Base-by-base conservation (phyloP, 2,113 vertebrate species). In the Calypte anna region DNA sequence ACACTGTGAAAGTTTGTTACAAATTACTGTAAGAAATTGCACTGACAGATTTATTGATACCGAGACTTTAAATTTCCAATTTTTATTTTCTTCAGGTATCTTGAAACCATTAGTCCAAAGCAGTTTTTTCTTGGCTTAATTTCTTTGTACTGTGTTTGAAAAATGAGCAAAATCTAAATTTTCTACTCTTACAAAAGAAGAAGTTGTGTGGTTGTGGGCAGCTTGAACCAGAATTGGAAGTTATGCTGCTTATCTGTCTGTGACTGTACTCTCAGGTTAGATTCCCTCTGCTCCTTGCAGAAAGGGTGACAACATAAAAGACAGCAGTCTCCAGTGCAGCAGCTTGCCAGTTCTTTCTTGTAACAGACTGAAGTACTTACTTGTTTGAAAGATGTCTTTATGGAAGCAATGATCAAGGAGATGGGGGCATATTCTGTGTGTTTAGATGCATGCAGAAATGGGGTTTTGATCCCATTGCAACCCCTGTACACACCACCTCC, bases 381-480 rank as follows among this genome's bases (percentile, higher is more conserved):
- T 36, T 75, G 13, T 59, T 82, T 57, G 50, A 69, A 68, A 88
- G 22, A 22, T 63, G 16, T 72, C 27, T 28, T 58, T 7, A 27
- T 4, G 12, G 30, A 90, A 73, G 16, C 40, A 72, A 27, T 3
- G 8, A 8, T 50, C 7, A 9, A 30, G 28, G 48, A 16, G 6
- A 3, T 27, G 6, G 15, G 23, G 7, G 18, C 9, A 1, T 23
- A 21, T 21, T 30, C 44, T 57, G 1, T 12, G 2, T 33, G 15
- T 22, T 10, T 54, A 23, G 1, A 1, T 16, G 15, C 3, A 5
- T 43, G 28, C 16, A 23, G 59, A 30, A 48, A 0, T 23, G 22
- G 12, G 9, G 6, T 13, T 63, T 19, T 38, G 27, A 43, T 90
- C 16, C 16, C 14, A 1, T 10, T 22, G 3, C 15, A 25, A n/a